Evolutionary conservation across 2,888 invertebrate species (phyloP).

Genomic region (Nezara viridula): DNA sequence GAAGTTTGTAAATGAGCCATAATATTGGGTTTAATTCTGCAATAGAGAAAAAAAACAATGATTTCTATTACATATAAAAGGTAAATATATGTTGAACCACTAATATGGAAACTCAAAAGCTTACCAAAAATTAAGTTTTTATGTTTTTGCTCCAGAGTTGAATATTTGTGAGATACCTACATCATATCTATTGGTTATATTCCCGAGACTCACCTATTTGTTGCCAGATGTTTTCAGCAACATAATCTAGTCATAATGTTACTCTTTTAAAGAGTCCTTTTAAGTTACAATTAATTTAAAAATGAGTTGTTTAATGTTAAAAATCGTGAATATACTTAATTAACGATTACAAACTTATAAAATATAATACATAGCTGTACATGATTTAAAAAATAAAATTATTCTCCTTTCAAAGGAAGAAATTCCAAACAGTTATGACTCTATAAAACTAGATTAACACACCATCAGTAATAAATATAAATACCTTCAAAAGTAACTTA

Average conservation of each 20-base stretch:
- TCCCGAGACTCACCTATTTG: too few species aligned
- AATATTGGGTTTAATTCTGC: background rate
- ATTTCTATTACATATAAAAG: too few species aligned
- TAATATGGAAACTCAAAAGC: background rate
- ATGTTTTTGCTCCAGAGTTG: background rate
- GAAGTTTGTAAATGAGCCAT: background rate
- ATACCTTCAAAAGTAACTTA: slow-evolving; percentile 24
- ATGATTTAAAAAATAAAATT: background rate
- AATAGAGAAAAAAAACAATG: background rate
- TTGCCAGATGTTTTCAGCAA: too few species aligned
- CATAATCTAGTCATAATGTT: background rate
- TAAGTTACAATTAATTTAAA: background rate
- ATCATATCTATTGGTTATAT: too few species aligned
- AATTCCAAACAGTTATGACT: background rate
- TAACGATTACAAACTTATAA: background rate
- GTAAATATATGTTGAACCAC: too few species aligned
- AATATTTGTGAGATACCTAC: too few species aligned
- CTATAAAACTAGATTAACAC: slow-evolving; percentile 8
- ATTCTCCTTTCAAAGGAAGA: background rate
- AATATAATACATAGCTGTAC: background rate
- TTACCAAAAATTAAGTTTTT: background rate
- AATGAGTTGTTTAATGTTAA: background rate
- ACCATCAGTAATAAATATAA: slow-evolving; percentile 14
- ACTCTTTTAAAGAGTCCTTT: slow-evolving; percentile 16
- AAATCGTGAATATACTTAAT: background rate